Base-by-base conservation (phyloP, 2,797 vertebrate species). In the Loriculus beryllinus region DNA sequence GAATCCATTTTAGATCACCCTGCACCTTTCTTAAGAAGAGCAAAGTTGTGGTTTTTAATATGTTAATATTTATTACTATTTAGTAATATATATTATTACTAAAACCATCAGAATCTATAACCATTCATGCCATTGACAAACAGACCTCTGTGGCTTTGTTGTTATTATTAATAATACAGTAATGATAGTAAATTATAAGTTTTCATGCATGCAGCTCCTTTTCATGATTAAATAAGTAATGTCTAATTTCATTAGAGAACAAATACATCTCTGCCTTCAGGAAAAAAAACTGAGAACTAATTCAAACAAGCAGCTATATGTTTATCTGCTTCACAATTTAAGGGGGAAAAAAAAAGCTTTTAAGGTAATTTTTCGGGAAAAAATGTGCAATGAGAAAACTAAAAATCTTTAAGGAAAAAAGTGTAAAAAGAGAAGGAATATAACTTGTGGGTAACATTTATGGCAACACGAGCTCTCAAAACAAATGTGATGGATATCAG, bases 201-300 rank as follows among this genome's bases (percentile, higher is more conserved):
- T 71, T 47, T 80, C 49, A 21, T 60, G 59, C 67, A 89, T 20
- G 51, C 28, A 62, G 59, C 18, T 88, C 1, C 64, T 84, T 86
- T 81, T 47, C 90, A 68, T 65, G 35, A 88, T 85, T 85, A 91
- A 68, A 47, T 72, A 88, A 76, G 64, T 84, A 86, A 90, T 49
- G 63, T 63, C 52, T 91, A 70, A 91, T 48, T 92, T 83, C n/a
- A 69, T 70, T 62, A 75, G 18, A 71, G 54, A 94, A 90, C 28
- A 92, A 94, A 93, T 51, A 62, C 5, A 59, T 82, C 91, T 85
- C 69, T 89, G 37, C 35, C 33, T 80, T 39, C 37, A 56, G 47
- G 69, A 62, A 77, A 60, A 60, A 74, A 60, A 15, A 0, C 6
- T 7, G 7, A 62, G 14, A 82, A 54, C 28, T 81, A 81, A 86